Base-by-base conservation (phyloP, 1,140 invertebrate species). In the Panagrolaimus sp. region DNA sequence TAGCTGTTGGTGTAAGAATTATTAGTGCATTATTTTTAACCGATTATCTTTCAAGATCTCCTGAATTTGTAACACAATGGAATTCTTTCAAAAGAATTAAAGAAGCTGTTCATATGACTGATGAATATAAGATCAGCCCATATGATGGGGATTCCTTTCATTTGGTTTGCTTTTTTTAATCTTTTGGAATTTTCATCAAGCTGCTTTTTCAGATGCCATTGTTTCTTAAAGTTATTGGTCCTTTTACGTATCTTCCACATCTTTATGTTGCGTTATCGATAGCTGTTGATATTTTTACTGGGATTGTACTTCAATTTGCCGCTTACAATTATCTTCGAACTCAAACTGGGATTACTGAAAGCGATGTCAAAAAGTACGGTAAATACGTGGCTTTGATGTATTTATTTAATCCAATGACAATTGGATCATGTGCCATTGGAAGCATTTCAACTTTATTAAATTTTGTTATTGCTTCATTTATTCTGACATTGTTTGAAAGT, bases 391-490 rank as follows among this genome's bases (percentile, higher is more conserved):
- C 6, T 68, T 43, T 43, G 83, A 89, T 72, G 0, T 95, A 94
- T 86, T 86, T 96, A 10, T 91, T 96, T 71, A 96, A 95, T 86
- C 95, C 95, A 0, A 93, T 93, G 80, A 90, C 90, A 43, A 88
- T 97, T 55, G 85, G 93, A 15, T 92, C 90, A 74, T 97, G 93
- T 86, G 88, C 91, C n/a, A 92, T 90, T 43, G 88, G 90, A 80
- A 94, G 93, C 0, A 94, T 93, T 6, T 92, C 91, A 15, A 90
- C 93, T 10, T 89, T 97, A 73, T 89, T 90, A 67, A 98, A 97
- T 85, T 85, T 95, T 10, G 87, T 91, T 32, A 84, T 91, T 46
- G 88, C 92, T 12, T 73, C 88, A 84, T 94, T 24, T 88, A 88
- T 73, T 87, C 87, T 28, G 89, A 68, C 24, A 47, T 68, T 91